These are phyloP conservation scores for Mareca strepera DNA, from an alignment of 2,797 vertebrate species.

Conservation along the genomic window DNA sequence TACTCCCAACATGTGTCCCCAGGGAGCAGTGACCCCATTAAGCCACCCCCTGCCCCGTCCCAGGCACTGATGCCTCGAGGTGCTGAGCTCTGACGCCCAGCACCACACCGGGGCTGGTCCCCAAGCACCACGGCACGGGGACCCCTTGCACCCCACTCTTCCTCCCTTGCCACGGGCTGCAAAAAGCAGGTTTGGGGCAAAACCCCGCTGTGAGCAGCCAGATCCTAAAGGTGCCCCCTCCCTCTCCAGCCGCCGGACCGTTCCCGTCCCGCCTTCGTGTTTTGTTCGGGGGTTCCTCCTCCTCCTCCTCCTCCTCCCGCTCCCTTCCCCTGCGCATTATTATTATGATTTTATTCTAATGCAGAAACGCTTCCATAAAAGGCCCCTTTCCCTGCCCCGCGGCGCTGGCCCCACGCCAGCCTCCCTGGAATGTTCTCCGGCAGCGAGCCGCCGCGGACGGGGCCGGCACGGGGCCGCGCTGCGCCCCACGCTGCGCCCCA, in stretches of 20 bases:
- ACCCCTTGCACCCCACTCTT: fast-evolving
- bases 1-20: neutral
- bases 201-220: neutral
- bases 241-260: neutral
- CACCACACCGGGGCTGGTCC: neutral
- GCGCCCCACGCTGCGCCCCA: neutral
- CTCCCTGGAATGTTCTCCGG: conserved; percentile 73
- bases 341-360: conserved; percentile 74
- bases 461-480: neutral
- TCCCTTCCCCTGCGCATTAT: conserved; percentile 56
- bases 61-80: neutral
- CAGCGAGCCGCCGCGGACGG: conserved; percentile 4
- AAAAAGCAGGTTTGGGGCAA: neutral
- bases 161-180: neutral
- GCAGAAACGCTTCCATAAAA: conserved; percentile 72
- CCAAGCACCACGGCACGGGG: fast-evolving
- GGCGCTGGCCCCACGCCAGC: conserved; percentile 49
- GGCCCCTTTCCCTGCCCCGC: conserved; percentile 72
- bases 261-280: neutral
- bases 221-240: neutral
- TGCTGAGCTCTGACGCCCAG: neutral
- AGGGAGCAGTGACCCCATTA: neutral
- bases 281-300: conserved; percentile 46
- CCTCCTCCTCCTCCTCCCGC: conserved; percentile 33
- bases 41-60: neutral